phyloP scores from a whole-genome alignment of 2,888 invertebrate genomes.

The Tipula helvola region DNA sequence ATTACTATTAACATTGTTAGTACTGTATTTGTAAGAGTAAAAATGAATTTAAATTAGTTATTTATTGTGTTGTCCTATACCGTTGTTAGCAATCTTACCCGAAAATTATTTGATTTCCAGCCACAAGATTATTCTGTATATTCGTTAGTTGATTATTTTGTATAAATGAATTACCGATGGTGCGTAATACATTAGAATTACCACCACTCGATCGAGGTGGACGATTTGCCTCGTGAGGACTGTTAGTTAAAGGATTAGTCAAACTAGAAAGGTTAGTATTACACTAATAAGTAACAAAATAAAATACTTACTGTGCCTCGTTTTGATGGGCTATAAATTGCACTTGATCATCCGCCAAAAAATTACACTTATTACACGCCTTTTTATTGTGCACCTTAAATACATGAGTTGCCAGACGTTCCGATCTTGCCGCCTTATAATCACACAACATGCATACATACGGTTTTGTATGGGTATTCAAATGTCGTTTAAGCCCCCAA shows the following conservation, averaged over 20 bases:
- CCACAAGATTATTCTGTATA: constrained; percentile 25
- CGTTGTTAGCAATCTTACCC: constrained; percentile 13
- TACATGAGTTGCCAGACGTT: constrained; percentile 79
- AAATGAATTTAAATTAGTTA: not conserved
- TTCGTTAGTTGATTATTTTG: constrained; percentile 35
- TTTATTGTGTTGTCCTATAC: not conserved
- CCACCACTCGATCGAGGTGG: constrained; percentile 4
- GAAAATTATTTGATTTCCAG: constrained; percentile 13
- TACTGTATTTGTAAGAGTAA: not conserved
- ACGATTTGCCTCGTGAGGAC: constrained; percentile 5
- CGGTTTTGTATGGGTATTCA: constrained; percentile 86
- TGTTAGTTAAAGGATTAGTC: not conserved
- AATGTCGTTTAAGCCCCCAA: constrained; percentile 84
- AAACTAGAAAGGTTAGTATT: not conserved
- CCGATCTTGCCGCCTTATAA: constrained; percentile 85
- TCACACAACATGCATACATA: constrained; percentile 84
- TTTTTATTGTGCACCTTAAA: constrained; percentile 85
- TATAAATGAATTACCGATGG: constrained; percentile 35
- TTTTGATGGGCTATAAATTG: constrained; percentile 67
- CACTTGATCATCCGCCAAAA: constrained; percentile 70
- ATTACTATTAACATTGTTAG: not conserved
- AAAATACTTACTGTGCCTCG: constrained; percentile 55
- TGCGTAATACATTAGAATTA: constrained; percentile 29
- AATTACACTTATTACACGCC: constrained; percentile 79
- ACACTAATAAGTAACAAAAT: not conserved